phyloP scores from a whole-genome alignment of 2,113 vertebrate species.

The Rhinolophus ferrumequinum region DNA sequence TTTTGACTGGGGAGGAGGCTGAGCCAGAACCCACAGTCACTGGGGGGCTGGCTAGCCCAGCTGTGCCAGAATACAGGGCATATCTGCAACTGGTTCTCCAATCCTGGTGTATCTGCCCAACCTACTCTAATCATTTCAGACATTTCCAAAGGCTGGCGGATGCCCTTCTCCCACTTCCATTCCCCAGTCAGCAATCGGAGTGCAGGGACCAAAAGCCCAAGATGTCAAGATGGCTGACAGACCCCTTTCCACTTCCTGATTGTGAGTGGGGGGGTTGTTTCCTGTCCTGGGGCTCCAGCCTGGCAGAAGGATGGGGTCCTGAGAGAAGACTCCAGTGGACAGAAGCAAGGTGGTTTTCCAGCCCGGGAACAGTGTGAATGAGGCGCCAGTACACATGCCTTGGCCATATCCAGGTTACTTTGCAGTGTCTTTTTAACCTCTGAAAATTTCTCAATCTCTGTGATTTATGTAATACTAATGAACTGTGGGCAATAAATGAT shows the following conservation, averaged over 20 bases:
- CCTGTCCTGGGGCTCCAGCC: background rate
- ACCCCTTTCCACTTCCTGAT: background rate
- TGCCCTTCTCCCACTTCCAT: background rate
- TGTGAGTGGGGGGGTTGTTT: background rate
- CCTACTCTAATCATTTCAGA: constrained; percentile 7
- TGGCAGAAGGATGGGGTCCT: background rate
- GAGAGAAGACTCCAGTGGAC: background rate
- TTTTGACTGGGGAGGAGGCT: background rate
- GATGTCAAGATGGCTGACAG: background rate
- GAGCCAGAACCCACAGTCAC: background rate
- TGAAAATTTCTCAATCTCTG: background rate
- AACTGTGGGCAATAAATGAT: constrained; percentile 82
- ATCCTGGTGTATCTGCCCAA: background rate
- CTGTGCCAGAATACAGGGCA: background rate
- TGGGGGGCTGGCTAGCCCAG: background rate
- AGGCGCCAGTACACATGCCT: background rate
- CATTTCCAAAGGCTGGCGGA: background rate
- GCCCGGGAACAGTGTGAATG: background rate
- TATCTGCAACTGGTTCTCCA: background rate
- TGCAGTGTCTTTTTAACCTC: constrained; percentile 77
- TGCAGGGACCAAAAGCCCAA: background rate
- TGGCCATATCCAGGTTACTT: background rate
- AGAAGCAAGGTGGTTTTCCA: constrained; percentile 65
- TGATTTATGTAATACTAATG: constrained; percentile 72
- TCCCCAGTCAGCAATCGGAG: background rate